A percentile compares a stretch with the other conserved stretches of the same genome.
phyloP scores from a whole-genome alignment of 1,140 invertebrate genomes.

The Papilio polyxenes region DNA sequence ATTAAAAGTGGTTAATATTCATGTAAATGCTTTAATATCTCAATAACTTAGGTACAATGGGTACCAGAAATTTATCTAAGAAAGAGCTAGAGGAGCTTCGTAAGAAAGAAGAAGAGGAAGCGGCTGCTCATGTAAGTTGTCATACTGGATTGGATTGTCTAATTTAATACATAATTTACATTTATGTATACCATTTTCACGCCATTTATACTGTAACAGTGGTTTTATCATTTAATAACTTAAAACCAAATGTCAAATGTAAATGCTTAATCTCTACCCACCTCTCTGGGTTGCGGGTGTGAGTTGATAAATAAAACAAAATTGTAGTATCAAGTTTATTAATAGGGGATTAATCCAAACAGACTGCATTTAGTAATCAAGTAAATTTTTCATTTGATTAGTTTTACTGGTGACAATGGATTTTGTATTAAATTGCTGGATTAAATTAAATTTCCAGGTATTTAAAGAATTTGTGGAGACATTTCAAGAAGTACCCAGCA shows the following conservation, averaged over 20 bases:
- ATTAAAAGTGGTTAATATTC: neutral
- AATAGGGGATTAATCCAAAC: too few species aligned
- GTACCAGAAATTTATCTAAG: constrained; percentile 89
- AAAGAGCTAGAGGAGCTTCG: constrained; percentile 92
- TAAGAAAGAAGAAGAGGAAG: constrained; percentile 94
- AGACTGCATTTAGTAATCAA: too few species aligned
- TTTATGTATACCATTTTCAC: neutral
- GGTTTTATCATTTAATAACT: neutral
- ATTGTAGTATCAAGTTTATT: too few species aligned
- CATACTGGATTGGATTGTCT: neutral
- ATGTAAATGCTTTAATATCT: constrained; percentile 8
- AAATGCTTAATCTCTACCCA: too few species aligned
- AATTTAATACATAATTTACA: neutral
- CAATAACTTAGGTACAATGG: constrained; percentile 80
- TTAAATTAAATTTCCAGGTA: constrained; percentile 81
- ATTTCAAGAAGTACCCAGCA: constrained; percentile 93
- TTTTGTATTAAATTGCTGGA: neutral
- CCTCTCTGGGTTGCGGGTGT: too few species aligned
- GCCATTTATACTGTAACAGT: neutral
- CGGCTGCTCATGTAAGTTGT: constrained; percentile 84
- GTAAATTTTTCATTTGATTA: too few species aligned
- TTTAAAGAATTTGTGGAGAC: constrained; percentile 99
- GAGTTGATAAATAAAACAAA: too few species aligned
- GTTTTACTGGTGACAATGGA: neutral
- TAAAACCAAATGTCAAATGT: too few species aligned